Conservation (phyloP, 2,113 vertebrate genomes). For the rat (Rattus norvegicus) region GRCr8 NC_086025.1:31173001-31173500, state of each 20-base stretch:
- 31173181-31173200: not conserved
- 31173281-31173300: not conserved
- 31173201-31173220: not conserved
- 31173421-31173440: not conserved
- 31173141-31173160: not conserved
- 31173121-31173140: not conserved
- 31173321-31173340: not conserved
- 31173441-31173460: not conserved
- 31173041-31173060: not conserved
- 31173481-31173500: not conserved
- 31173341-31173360: not conserved
- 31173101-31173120: conserved; percentile 29
- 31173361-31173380: not conserved
- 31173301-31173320: not conserved
- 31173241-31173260: not conserved
- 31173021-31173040: not conserved
- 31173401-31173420: not conserved
- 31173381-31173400: not conserved
- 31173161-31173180: not conserved
- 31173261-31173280: not conserved
- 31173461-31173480: not conserved
- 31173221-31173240: not conserved
- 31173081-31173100: not conserved
- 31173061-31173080: not conserved
- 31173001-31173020: not conserved